These are phyloP conservation scores for Hemicordylus capensis DNA, from an alignment of 2,113 vertebrate genomes.

Conservation along the genomic window DNA sequence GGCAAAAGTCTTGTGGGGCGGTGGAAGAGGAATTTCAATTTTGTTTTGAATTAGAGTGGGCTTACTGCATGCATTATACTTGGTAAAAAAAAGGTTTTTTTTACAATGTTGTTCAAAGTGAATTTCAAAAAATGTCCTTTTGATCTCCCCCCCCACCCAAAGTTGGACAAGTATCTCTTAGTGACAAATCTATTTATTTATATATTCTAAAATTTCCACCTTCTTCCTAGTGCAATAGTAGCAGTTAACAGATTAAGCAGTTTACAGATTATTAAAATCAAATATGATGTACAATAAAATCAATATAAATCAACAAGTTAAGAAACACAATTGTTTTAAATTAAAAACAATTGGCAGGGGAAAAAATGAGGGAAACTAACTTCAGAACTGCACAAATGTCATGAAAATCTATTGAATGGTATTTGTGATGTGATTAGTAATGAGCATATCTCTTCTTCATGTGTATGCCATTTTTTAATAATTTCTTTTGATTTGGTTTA, in stretches of 20 bases:
- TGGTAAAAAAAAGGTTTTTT: conserved; percentile 16
- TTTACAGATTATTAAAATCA: background rate
- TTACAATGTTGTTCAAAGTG: background rate
- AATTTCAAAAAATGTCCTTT: background rate
- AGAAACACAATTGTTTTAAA: background rate
- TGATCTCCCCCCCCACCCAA: background rate
- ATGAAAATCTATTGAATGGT: no score
- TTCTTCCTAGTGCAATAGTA: background rate
- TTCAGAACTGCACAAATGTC: background rate
- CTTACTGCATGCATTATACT: background rate
- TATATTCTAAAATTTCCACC: background rate
- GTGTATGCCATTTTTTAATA: background rate
- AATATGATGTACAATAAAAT: background rate
- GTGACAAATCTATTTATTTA: background rate
- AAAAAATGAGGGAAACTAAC: background rate
- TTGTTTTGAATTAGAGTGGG: conserved; percentile 25
- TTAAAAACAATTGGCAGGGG: background rate
- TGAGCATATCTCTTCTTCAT: background rate
- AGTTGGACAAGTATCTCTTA: background rate
- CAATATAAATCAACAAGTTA: background rate
- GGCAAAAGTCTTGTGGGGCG: no score
- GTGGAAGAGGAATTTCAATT: conserved; percentile 3
- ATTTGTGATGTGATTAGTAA: background rate
- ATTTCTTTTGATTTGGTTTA: background rate
- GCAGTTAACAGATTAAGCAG: background rate